Evolutionary conservation across 1,140 invertebrate species (phyloP).

Genomic region (Drosophila pseudoobscura): DNA sequence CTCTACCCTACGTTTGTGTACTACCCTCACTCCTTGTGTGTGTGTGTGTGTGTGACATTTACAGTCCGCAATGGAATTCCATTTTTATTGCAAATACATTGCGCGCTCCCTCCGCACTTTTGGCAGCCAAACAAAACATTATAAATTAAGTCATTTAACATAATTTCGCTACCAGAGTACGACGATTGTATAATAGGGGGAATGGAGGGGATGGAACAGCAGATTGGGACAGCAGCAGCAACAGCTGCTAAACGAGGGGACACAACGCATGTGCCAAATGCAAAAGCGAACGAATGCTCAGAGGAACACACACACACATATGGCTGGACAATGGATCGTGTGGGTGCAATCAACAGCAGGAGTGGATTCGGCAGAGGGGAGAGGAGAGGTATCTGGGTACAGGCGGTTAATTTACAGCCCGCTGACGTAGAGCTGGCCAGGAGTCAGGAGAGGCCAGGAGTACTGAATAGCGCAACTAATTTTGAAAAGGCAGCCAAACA

Average conservation of each 20-base stretch:
- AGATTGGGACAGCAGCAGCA: conserved; percentile 46
- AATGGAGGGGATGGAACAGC: conserved; percentile 1
- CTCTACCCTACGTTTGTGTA: background rate
- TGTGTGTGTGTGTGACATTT: conserved; percentile 36
- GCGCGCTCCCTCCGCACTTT: conserved; percentile 38
- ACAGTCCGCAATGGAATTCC: conserved; percentile 43
- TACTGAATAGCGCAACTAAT: conserved; percentile 78
- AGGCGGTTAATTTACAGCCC: conserved; percentile 65
- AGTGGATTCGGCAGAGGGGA: conserved; percentile 12
- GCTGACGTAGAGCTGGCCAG: conserved; percentile 20
- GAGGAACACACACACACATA: conserved; percentile 25
- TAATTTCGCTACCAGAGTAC: conserved; percentile 74
- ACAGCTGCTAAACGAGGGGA: conserved; percentile 77
- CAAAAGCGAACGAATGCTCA: conserved; percentile 6
- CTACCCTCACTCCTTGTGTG: background rate
- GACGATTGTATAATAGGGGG: no score
- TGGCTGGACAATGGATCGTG: conserved; percentile 62
- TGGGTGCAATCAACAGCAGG: conserved; percentile 73
- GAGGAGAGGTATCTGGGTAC: background rate
- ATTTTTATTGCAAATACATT: conserved; percentile 61
- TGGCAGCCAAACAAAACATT: conserved; percentile 71
- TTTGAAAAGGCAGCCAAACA: conserved; percentile 74
- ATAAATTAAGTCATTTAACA: conserved; percentile 80
- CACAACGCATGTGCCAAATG: conserved; percentile 64
- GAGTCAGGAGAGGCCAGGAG: conserved; percentile 12